Conservation (phyloP, 92 coral and sea anemone species). For the Micromussa lordhowensis region DNA sequence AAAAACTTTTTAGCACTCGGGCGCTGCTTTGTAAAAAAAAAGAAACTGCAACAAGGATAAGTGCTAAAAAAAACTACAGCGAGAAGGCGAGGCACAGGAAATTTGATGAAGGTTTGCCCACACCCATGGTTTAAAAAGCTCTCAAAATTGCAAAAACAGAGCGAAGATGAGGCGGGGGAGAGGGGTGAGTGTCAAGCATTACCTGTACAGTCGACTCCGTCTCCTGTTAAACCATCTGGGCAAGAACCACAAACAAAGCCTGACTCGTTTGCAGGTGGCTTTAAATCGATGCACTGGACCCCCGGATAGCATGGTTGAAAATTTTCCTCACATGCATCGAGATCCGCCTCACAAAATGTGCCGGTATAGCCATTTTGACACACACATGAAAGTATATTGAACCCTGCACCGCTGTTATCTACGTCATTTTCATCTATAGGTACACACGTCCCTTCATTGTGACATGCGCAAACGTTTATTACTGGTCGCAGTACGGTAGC, state of each 20-base stretch:
- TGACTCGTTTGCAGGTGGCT: conserved; percentile 49
- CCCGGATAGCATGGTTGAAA: conserved; percentile 73
- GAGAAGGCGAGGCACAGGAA: too few species aligned
- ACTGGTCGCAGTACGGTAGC: conserved; percentile 47
- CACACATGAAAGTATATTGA: conserved; percentile 57
- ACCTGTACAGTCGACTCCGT: conserved; percentile 69
- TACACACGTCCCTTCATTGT: conserved; percentile 59
- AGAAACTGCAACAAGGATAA: too few species aligned
- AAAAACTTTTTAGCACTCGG: too few species aligned
- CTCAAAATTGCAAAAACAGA: too few species aligned
- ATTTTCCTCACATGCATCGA: conserved; percentile 65
- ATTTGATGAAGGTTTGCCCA: too few species aligned
- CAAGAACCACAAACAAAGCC: conserved; percentile 76
- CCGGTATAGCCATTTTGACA: conserved; percentile 70
- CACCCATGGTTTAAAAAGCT: too few species aligned
- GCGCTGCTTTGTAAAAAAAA: too few species aligned
- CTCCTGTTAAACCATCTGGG: conserved; percentile 66
- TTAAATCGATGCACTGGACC: conserved; percentile 62
- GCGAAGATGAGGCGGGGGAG: too few species aligned
- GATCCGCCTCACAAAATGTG: conserved; percentile 63
- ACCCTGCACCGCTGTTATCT: conserved; percentile 10
- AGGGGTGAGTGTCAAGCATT: not conserved
- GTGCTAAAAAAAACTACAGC: too few species aligned
- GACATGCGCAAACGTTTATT: conserved; percentile 64
- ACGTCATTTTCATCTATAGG: conserved; percentile 19